These are phyloP conservation scores for Macaca mulatta DNA, from an alignment of 2,113 vertebrate species.

Conservation along the genomic window DNA sequence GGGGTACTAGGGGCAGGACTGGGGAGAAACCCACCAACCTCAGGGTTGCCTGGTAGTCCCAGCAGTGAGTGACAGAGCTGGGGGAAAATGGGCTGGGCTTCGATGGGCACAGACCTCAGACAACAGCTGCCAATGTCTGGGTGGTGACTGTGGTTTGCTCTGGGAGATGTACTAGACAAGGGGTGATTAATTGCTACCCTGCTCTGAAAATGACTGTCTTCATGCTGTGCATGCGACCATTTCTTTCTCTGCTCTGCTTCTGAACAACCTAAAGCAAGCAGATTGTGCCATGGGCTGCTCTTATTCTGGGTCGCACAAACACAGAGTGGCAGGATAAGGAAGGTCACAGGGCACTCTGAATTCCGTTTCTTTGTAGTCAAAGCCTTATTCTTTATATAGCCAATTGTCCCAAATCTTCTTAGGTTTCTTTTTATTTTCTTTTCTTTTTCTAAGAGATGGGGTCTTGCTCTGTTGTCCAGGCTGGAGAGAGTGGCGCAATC, in stretches of 20 bases:
- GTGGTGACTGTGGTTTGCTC: constrained; percentile 35
- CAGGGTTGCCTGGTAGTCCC: background rate
- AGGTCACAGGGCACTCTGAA: background rate
- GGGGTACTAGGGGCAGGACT: background rate
- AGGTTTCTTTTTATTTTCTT: background rate
- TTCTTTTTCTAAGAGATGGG: too few species aligned
- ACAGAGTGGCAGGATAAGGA: rapidly evolving
- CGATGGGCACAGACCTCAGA: background rate
- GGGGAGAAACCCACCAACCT: background rate
- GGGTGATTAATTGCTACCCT: background rate
- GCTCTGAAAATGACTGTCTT: constrained; percentile 51
- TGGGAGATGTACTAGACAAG: constrained; percentile 49
- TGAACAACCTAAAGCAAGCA: too few species aligned
- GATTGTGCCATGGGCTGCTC: rapidly evolving
- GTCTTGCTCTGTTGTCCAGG: too few species aligned
- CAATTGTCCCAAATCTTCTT: background rate
- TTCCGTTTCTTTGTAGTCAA: background rate
- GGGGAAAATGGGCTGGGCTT: background rate
- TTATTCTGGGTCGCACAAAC: background rate
- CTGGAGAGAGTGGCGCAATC: too few species aligned
- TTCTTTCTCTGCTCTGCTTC: background rate
- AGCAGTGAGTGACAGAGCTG: background rate
- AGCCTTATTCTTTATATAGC: background rate
- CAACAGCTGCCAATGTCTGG: background rate
- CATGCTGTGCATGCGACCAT: rapidly evolving